Percentiles rank a stretch among this genome's conserved stretches.
Conservation (phyloP, 2,888 invertebrate species). For the Melikaiella ostensackeni region DNA sequence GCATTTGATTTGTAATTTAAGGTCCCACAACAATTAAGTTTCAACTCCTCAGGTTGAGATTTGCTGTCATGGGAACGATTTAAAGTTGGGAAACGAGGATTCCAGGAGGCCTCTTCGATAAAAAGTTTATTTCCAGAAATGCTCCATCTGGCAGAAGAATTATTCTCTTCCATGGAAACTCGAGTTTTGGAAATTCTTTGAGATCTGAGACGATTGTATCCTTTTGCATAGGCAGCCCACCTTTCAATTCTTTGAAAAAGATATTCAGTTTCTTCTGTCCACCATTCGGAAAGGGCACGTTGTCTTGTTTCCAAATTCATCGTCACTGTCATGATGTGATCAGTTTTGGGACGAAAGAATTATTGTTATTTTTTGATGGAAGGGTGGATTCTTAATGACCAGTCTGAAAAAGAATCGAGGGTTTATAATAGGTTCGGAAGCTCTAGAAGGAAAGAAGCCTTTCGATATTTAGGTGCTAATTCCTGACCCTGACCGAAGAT, state of each 20-base stretch:
- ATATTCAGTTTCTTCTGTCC: slow-evolving; percentile 73
- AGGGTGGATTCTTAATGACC: not conserved
- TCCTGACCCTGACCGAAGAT: slow-evolving; percentile 16
- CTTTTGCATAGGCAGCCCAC: slow-evolving; percentile 71
- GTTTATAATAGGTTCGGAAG: slow-evolving; percentile 19
- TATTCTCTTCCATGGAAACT: slow-evolving; percentile 65
- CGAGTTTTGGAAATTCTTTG: slow-evolving; percentile 65
- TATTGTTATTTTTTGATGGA: not conserved
- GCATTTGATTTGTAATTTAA: slow-evolving; percentile 71
- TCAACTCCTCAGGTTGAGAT: slow-evolving; percentile 57
- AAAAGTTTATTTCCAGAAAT: slow-evolving; percentile 61
- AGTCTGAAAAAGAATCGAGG: not conserved
- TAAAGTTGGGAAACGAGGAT: slow-evolving; percentile 55
- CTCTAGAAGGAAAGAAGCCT: slow-evolving; percentile 39
- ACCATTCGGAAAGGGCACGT: slow-evolving; percentile 70
- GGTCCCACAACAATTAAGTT: slow-evolving; percentile 69
- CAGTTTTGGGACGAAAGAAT: not conserved
- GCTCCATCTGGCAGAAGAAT: slow-evolving; percentile 59
- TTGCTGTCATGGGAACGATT: slow-evolving; percentile 58
- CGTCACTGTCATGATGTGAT: slow-evolving; percentile 48
- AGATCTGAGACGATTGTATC: slow-evolving; percentile 72
- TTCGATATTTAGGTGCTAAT: slow-evolving; percentile 6
- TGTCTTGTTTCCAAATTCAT: slow-evolving; percentile 60
- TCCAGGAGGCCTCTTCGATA: slow-evolving; percentile 61
- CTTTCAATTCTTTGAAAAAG: slow-evolving; percentile 71